A percentile compares a stretch with the other conserved stretches of the same genome.
Evolutionary conservation across 2,113 vertebrate species (phyloP).

Genomic region (Upupa epops): DNA sequence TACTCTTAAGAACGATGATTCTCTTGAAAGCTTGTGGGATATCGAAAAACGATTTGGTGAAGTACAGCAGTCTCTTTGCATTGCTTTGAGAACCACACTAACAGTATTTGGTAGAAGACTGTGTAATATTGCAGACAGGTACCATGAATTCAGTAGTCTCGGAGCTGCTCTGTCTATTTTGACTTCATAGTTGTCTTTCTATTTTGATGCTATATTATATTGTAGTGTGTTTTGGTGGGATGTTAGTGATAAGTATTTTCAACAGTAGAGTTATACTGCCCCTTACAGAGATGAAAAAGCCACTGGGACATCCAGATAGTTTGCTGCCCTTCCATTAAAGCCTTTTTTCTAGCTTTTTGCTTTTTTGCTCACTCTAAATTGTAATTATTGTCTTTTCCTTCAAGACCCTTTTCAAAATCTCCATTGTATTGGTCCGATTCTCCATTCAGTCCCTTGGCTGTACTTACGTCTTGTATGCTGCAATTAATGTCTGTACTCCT

Average conservation of each 20-base stretch:
- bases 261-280: neutral
- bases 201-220: neutral
- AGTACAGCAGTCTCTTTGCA: constrained; percentile 2
- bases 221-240: neutral
- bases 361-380: neutral
- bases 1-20: neutral
- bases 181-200: neutral
- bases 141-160: constrained; percentile 9
- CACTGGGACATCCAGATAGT: neutral
- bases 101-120: constrained; percentile 20
- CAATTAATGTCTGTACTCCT: neutral
- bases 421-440: neutral
- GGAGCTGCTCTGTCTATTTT: neutral
- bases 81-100: constrained; percentile 11
- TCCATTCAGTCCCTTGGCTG: neutral
- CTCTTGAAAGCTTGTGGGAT: neutral
- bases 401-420: neutral
- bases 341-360: neutral
- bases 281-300: neutral
- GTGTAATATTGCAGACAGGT: neutral
- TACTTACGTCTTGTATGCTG: neutral
- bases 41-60: constrained; percentile 16
- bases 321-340: neutral
- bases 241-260: neutral
- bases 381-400: neutral